These are phyloP conservation scores for Chloropsis hardwickii DNA, from an alignment of 2,113 vertebrate genomes.

Conservation along the genomic window DNA sequence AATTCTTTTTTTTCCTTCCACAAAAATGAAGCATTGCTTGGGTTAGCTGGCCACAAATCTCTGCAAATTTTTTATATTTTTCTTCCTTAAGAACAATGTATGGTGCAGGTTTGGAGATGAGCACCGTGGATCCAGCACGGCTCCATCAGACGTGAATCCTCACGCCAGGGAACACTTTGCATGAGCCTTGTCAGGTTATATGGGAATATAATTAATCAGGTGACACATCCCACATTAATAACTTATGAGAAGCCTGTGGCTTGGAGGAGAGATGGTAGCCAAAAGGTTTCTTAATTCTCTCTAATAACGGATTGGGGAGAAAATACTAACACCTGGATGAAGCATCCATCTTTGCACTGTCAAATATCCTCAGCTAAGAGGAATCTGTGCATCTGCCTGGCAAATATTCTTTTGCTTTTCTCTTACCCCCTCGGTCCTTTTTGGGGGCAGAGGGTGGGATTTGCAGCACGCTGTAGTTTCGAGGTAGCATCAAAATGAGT, in stretches of 20 bases:
- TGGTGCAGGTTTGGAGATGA: not conserved
- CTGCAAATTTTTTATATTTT: not conserved
- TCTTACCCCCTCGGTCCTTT: not conserved
- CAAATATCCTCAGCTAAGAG: not conserved
- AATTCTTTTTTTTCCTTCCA: not conserved
- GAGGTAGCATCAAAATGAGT: rapidly evolving
- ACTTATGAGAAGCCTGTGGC: not conserved
- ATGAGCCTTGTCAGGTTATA: not conserved
- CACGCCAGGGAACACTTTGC: not conserved
- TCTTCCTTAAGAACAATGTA: not conserved
- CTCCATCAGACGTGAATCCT: not conserved
- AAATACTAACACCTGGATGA: constrained; percentile 7
- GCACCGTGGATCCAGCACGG: rapidly evolving
- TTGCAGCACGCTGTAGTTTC: rapidly evolving
- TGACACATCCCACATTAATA: constrained; percentile 18
- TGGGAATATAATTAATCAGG: constrained; percentile 12
- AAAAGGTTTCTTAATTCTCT: not conserved
- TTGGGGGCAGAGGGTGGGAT: rapidly evolving
- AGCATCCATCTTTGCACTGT: not conserved
- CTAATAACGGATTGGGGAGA: not conserved
- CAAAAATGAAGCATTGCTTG: not conserved
- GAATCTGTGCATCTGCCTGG: not conserved
- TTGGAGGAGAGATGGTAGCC: not conserved
- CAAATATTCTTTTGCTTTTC: not conserved
- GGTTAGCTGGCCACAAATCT: not conserved